Evolutionary conservation across 2,113 vertebrate species (phyloP).

Genomic region (Rhagologus leucostigma): DNA sequence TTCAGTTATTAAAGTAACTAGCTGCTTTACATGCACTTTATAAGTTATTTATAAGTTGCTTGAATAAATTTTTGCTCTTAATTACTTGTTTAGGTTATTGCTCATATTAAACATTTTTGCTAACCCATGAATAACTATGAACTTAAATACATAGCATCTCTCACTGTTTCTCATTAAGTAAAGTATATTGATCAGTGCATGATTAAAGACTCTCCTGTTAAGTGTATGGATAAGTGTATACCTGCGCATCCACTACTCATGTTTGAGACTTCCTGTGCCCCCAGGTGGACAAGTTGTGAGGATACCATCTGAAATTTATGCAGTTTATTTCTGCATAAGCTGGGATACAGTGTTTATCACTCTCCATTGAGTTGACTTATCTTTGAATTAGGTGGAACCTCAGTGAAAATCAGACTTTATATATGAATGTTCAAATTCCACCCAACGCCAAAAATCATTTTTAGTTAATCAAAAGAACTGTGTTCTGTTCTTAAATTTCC

Average conservation of each 20-base stretch:
- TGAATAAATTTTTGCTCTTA: neutral
- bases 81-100: neutral
- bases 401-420: neutral
- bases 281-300: neutral
- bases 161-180: neutral
- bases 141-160: neutral
- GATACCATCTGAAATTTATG: neutral
- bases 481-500: neutral
- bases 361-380: neutral
- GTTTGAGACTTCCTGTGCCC: neutral
- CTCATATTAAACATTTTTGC: neutral
- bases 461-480: neutral
- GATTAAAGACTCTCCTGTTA: neutral
- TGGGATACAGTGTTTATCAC: neutral
- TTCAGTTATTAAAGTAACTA: neutral
- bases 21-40: neutral
- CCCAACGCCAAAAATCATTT: neutral
- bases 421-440: neutral
- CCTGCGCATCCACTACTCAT: rapidly evolving
- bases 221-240: neutral
- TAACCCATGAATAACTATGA: neutral
- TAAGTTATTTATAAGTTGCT: neutral
- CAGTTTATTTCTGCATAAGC: neutral
- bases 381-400: neutral
- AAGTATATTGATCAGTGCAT: neutral